Evolutionary conservation across 2,113 vertebrate genomes (phyloP).

Genomic region (Nycticorax nycticorax): DNA sequence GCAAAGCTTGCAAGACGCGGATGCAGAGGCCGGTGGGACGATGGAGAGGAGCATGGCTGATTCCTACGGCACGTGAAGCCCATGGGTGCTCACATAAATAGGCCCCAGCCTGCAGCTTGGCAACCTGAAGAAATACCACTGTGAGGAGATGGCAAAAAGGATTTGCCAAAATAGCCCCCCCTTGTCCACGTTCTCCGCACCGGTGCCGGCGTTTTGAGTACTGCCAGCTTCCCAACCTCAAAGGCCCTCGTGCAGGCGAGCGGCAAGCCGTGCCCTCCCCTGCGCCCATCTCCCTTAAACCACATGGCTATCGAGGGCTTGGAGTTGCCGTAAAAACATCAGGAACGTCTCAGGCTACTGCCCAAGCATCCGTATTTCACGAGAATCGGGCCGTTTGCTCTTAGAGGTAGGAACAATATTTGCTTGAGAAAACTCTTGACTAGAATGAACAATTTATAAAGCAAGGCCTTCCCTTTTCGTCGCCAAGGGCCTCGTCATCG

Average conservation of each 20-base stretch:
- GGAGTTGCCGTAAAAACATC: not conserved
- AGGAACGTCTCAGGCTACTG: not conserved
- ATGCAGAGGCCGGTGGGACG: not conserved
- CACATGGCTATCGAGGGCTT: not conserved
- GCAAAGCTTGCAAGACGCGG: not conserved
- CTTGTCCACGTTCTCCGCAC: not conserved
- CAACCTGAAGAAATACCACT: not conserved
- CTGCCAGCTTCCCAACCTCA: not conserved
- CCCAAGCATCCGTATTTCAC: not conserved
- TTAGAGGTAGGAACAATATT: not conserved
- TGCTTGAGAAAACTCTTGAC: not conserved
- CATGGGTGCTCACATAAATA: rapidly evolving
- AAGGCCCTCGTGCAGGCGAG: rapidly evolving
- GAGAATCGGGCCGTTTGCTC: not conserved
- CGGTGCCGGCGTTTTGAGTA: not conserved
- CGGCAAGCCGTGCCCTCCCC: rapidly evolving
- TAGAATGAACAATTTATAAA: not conserved
- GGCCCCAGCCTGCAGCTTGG: not conserved
- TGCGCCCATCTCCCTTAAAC: not conserved
- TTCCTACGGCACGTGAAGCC: not conserved
- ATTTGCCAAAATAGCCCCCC: not conserved
- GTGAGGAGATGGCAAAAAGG: not conserved
- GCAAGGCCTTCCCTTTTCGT: not conserved
- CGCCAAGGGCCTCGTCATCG: not conserved
- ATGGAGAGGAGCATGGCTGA: not conserved